Conservation (phyloP, 2,888 invertebrate genomes). For the Diabrotica balteata region DNA sequence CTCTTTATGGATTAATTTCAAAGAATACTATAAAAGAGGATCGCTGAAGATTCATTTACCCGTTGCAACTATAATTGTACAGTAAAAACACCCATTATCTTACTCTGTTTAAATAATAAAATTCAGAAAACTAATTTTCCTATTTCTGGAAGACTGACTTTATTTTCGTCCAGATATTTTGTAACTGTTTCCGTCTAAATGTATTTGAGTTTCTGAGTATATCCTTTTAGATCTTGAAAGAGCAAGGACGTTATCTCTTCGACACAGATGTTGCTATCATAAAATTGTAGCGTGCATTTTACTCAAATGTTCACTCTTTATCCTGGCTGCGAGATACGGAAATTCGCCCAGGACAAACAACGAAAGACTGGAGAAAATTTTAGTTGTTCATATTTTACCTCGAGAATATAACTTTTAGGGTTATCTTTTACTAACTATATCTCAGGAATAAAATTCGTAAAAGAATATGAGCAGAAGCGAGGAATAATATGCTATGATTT, state of each 20-base stretch:
- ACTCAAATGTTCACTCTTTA: conserved; percentile 41
- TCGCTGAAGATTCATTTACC: neutral
- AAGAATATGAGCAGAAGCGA: neutral
- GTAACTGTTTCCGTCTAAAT: conserved; percentile 33
- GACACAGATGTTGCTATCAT: conserved; percentile 44
- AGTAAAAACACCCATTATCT: conserved; percentile 5
- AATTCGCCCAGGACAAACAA: conserved; percentile 25
- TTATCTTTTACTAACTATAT: conserved; percentile 13
- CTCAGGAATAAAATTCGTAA: neutral
- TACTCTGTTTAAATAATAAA: conserved; percentile 16
- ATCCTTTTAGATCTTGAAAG: conserved; percentile 33
- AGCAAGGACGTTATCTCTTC: conserved; percentile 41
- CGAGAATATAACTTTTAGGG: conserved; percentile 7
- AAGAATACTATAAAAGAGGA: too few species aligned
- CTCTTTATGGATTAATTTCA: too few species aligned
- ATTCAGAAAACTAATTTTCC: conserved; percentile 23
- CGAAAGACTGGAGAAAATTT: conserved; percentile 23
- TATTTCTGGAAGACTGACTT: conserved; percentile 22
- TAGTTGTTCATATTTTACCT: conserved; percentile 15
- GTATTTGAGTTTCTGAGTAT: conserved; percentile 32
- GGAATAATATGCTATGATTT: neutral
- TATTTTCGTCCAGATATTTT: conserved; percentile 25
- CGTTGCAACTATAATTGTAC: neutral
- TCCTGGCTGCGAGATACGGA: conserved; percentile 24
- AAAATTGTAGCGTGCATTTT: conserved; percentile 42